Percentiles rank a stretch among this genome's conserved stretches.
phyloP scores from a whole-genome alignment of 2,797 vertebrate species.

The Crypturellus tataupa region DNA sequence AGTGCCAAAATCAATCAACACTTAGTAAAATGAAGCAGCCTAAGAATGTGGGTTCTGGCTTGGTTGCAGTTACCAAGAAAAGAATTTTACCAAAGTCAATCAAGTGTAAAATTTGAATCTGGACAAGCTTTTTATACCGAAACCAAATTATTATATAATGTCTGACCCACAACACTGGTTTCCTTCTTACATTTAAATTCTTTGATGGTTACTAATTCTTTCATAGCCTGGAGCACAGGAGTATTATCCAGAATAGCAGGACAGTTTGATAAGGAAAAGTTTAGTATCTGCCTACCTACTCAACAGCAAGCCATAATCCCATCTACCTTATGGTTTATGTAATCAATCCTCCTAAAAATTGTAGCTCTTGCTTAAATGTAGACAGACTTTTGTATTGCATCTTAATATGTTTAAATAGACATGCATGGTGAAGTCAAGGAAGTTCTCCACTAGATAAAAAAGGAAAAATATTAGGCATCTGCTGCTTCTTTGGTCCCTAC shows the following conservation, averaged over 20 bases:
- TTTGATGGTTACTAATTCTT: neutral
- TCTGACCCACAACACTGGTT: constrained; percentile 41
- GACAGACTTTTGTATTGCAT: neutral
- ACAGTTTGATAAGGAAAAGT: neutral
- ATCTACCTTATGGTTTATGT: neutral
- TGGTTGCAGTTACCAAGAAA: neutral
- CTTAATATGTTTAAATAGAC: neutral
- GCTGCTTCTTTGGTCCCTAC: neutral
- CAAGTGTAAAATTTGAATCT: constrained; percentile 29
- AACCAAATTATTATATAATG: constrained; percentile 33
- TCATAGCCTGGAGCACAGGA: neutral
- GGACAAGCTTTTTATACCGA: neutral
- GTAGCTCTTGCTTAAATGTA: neutral
- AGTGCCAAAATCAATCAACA: constrained; percentile 29
- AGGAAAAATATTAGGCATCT: neutral
- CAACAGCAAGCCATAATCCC: neutral
- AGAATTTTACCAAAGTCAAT: constrained; percentile 15
- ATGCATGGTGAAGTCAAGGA: neutral
- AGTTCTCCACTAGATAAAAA: neutral
- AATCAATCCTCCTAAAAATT: neutral
- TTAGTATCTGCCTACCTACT: neutral
- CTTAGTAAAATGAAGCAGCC: neutral
- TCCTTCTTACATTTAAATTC: constrained; percentile 22
- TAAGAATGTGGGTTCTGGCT: constrained; percentile 26
- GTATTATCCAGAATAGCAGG: neutral